These are phyloP conservation scores for Lamproptera curius DNA, from an alignment of 2,888 invertebrate species.

Conservation along the genomic window DNA sequence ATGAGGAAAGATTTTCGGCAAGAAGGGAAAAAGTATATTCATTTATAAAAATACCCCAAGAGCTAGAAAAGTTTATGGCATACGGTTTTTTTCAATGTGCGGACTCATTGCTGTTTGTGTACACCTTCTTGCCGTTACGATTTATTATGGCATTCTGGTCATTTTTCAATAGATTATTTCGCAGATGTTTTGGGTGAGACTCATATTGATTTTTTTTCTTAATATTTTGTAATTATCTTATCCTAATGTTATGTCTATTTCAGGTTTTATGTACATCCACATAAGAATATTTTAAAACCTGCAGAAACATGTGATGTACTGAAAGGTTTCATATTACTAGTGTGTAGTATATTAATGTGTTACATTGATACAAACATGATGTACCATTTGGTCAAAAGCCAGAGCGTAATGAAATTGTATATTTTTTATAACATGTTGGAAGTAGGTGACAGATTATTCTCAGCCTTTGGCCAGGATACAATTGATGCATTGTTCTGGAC, in stretches of 20 bases:
- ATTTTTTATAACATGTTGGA: slow-evolving; percentile 99
- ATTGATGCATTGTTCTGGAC: slow-evolving; percentile 99
- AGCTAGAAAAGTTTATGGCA: slow-evolving; percentile 94
- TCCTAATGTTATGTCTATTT: slow-evolving; percentile 21
- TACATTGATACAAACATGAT: slow-evolving; percentile 98
- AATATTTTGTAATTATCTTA: neutral
- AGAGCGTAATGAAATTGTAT: slow-evolving; percentile 99
- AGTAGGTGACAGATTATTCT: slow-evolving; percentile 96
- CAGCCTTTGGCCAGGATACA: slow-evolving; percentile 98
- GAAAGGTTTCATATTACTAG: slow-evolving; percentile 92
- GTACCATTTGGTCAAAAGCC: slow-evolving; percentile 98
- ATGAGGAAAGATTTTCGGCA: slow-evolving; percentile 96
- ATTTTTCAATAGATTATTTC: slow-evolving; percentile 84
- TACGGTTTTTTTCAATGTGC: slow-evolving; percentile 97
- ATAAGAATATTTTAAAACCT: slow-evolving; percentile 83
- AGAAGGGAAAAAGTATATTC: slow-evolving; percentile 97
- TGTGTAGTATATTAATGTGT: slow-evolving; percentile 90
- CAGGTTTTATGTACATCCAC: slow-evolving; percentile 55
- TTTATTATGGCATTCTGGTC: slow-evolving; percentile 93
- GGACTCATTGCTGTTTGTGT: slow-evolving; percentile 98
- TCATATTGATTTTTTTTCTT: neutral
- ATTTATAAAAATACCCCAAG: slow-evolving; percentile 96
- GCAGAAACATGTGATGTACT: slow-evolving; percentile 97
- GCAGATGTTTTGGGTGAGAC: slow-evolving; percentile 84
- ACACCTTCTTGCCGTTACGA: slow-evolving; percentile 96